Percentiles rank a stretch among this genome's conserved stretches.
These are phyloP conservation scores for Lysiphlebus fabarum DNA, from an alignment of 1,140 invertebrate species.

Conservation along the genomic window DNA sequence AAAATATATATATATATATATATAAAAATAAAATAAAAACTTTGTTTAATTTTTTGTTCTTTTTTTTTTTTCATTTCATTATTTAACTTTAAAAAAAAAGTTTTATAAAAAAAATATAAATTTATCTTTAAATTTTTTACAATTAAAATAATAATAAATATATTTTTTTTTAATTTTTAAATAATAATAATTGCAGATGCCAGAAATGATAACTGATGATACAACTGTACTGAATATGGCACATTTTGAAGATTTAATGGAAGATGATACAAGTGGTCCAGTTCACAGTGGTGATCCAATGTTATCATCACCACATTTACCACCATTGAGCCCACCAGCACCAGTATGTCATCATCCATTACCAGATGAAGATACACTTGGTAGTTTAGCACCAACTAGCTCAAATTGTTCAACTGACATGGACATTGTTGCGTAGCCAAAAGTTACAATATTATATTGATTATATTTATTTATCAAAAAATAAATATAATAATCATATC, in stretches of 20 bases:
- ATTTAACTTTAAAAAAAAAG: not conserved
- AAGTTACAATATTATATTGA: constrained; percentile 14
- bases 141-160: too few relatives aligned
- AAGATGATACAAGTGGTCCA: constrained; percentile 69
- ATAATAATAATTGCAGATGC: constrained; percentile 52
- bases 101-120: too few relatives aligned
- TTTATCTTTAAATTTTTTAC: too few relatives aligned
- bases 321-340: constrained; percentile 48
- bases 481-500: too few relatives aligned
- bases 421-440: constrained; percentile 52
- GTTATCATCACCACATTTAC: constrained; percentile 59
- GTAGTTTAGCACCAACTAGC: constrained; percentile 47
- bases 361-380: constrained; percentile 50
- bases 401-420: constrained; percentile 52
- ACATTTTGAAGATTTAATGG: constrained; percentile 77
- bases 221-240: constrained; percentile 61
- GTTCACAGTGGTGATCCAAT: constrained; percentile 68
- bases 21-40: too few relatives aligned
- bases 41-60: constrained; percentile 9
- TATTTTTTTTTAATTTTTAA: not conserved
- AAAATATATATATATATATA: too few relatives aligned
- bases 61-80: not conserved
- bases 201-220: constrained; percentile 58
- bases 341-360: constrained; percentile 45
- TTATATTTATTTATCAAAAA: too few relatives aligned